Evolutionary conservation across 2,797 vertebrate species (phyloP), one percentile per base, ranked within the genome.

Genomic region (Gouania willdenowi): DNA sequence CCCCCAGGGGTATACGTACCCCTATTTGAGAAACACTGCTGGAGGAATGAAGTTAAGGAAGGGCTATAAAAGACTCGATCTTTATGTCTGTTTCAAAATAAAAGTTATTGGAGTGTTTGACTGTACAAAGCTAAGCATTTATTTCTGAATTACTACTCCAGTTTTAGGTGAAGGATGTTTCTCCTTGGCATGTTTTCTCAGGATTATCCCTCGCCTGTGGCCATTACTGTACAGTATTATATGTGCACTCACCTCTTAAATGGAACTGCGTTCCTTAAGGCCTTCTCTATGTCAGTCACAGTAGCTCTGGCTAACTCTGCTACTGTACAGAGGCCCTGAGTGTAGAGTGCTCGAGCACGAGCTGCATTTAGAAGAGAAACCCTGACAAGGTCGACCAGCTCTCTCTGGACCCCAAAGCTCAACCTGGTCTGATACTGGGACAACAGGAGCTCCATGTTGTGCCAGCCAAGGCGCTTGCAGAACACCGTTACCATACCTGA

Each of bases 351-450:
- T 69, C 96, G 88, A 30, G 95, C 96, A 66, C 90, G 72, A 52
- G 91, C 90, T 0, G 94, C 96, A 0, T 94, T 98, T 39, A 98
- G 84, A 39, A 94, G 82, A 20, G 93, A 94, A 47, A 99, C 81
- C 19, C 94, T 88, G 16, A 98, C 92, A 37, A 99, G 83, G 81
- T 98, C 94, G 9, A 95, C 92, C 19, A 98, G 87, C 63, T 99
- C 96, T 50, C 94, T 87, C 32, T 98, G 94, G 36, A 99, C 87
- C 8, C 97, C 97, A 23, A 98, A 99, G n/a, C 90, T 94, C 43
- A 99, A 89, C 16, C 94, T 89, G 61, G 92, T 97, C 86, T 99
- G 96, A 83, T 96, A 98, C 73, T 98, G 94, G 8, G 94, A 94
- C 24, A 98, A 82, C 9, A 99, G 75, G 16, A 97, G 70, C 65